Base-by-base conservation (phyloP, 2,113 vertebrate species). In the Lathamus discolor region DNA sequence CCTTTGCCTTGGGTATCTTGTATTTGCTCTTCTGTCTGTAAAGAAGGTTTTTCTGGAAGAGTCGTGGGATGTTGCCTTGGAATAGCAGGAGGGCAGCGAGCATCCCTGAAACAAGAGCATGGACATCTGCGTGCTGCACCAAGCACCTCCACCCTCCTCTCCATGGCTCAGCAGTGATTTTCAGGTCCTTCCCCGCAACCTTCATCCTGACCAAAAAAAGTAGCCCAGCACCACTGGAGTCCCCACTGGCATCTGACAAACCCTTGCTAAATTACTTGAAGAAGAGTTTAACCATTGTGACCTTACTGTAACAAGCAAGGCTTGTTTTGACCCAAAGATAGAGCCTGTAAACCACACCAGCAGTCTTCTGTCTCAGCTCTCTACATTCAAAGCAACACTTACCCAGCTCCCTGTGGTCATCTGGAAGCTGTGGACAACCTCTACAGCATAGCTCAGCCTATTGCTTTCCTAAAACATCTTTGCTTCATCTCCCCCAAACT, bases 1-100 rank as follows among this genome's bases (percentile, higher is more conserved):
- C 80, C 93, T 97, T 98, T 13, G 89, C 97, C 95, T 98, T 98
- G 46, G 98, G 99, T 19, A 95, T 95, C 57, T 94, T 98, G 95
- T 98, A 98, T 46, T 98, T 99, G 81, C 90, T 97, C 94, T 98
- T 99, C 92, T 98, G 98, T 59, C 93, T 95, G 91, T 99, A 99
- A 9, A 99, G 76, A 24, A 99, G 97, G 90, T 99, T 99, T 94
- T 68, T 99, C 96, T 97, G 97, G 98, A 99, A 99, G 52, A 99
- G 92, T 27, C 98, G 97, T 1, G 99, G 99, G 46, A 99, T 98
- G 63, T 98, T 97, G 8, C 99, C 99, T 73, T 97, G 97, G 90
- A 98, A 97, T 22, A 99, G 81, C 64, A 99, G 90, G 57, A 99
- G 83, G 1, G 99, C 99, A 95, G 99, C 51, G 3, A 93, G 93